A percentile compares a stretch with the other conserved stretches of the same genome.
These are phyloP conservation scores for Grallaria varia DNA, from an alignment of 2,113 vertebrate genomes.

Conservation along the genomic window DNA sequence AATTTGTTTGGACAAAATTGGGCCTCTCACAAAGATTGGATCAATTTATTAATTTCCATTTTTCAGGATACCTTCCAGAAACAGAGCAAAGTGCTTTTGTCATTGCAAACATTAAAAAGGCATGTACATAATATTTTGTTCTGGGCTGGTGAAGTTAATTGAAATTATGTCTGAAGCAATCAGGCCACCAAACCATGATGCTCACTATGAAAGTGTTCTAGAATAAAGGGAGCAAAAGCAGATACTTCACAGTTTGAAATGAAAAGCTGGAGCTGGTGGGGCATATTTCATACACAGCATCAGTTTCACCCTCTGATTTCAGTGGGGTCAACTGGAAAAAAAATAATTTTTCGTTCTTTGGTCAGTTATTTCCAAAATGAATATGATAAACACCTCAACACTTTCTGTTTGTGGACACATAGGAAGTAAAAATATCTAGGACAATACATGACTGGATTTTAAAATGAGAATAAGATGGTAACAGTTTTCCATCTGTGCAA, in stretches of 20 bases:
- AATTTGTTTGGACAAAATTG: not conserved
- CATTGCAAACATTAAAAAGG: not conserved
- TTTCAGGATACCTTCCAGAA: slow-evolving; percentile 1
- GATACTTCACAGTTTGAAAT: not conserved
- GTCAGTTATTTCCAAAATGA: not conserved
- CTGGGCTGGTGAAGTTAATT: not conserved
- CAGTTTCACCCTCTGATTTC: not conserved
- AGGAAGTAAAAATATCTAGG: not conserved
- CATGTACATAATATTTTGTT: not conserved
- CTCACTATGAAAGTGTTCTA: not conserved
- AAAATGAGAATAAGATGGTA: not conserved
- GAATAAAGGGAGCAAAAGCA: not conserved
- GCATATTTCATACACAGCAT: not conserved
- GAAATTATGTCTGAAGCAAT: not conserved
- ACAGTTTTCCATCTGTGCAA: not conserved
- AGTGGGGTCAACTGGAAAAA: not conserved
- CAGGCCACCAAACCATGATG: not conserved
- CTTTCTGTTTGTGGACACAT: not conserved
- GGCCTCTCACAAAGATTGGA: not conserved
- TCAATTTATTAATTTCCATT: not conserved
- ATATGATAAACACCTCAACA: not conserved
- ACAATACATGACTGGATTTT: not conserved
- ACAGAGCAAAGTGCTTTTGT: not conserved
- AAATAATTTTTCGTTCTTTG: not conserved
- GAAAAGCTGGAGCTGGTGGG: not conserved